phyloP scores from a whole-genome alignment of 2,888 invertebrate species.

The Cosmia pyralina region DNA sequence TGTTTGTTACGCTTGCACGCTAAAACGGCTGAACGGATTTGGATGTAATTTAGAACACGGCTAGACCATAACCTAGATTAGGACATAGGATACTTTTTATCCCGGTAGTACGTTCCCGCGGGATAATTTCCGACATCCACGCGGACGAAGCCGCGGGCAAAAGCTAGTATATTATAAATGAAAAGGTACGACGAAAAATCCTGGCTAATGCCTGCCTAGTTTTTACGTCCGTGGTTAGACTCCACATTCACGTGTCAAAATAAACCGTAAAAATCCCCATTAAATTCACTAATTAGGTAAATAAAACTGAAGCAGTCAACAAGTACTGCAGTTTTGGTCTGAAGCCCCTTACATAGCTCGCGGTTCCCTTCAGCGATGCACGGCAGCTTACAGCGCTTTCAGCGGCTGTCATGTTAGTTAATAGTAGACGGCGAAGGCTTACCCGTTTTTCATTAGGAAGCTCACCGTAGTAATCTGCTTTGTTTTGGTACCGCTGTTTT shows the following conservation, averaged over 20 bases:
- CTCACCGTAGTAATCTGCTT: slow-evolving; percentile 52
- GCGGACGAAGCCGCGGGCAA: no score
- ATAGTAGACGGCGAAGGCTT: slow-evolving; percentile 33
- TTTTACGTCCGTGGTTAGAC: background rate
- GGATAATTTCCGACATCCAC: no score
- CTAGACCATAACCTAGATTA: no score
- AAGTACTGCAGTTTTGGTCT: slow-evolving; percentile 1
- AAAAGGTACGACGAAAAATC: background rate
- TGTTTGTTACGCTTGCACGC: no score
- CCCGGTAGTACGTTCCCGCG: no score
- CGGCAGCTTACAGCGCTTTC: slow-evolving; percentile 23
- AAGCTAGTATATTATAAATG: no score
- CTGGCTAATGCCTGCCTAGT: background rate
- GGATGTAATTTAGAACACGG: no score
- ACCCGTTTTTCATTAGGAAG: slow-evolving; percentile 55
- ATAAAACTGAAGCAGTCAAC: background rate
- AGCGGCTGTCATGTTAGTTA: slow-evolving; percentile 41
- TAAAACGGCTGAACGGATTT: no score
- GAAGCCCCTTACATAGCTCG: slow-evolving; percentile 7
- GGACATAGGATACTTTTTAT: no score
- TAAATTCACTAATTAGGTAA: slow-evolving; percentile 23
- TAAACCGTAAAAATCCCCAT: background rate
- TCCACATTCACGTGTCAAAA: background rate
- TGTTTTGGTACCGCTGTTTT: slow-evolving; percentile 47
- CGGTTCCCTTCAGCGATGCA: slow-evolving; percentile 13